Evolutionary conservation across 2,888 invertebrate species (phyloP).

Genomic region (Dynastes maya): DNA sequence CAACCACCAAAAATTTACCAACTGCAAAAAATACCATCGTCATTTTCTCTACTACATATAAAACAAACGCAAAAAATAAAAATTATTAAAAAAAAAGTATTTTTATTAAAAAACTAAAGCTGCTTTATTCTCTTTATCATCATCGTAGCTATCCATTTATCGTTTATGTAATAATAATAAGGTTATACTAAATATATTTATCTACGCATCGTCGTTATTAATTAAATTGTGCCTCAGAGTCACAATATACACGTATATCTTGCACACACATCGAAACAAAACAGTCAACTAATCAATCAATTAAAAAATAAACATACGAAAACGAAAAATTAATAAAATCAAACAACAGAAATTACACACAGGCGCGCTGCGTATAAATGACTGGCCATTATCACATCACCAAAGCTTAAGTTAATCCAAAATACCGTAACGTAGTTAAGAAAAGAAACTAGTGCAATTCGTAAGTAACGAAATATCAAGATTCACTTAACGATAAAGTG

Average conservation of each 20-base stretch:
- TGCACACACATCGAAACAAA: conserved; percentile 37
- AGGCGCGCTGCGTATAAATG: too few relatives aligned
- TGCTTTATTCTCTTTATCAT: conserved; percentile 39
- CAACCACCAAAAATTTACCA: conserved; percentile 35
- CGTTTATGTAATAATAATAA: conserved; percentile 14
- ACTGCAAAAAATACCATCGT: conserved; percentile 32
- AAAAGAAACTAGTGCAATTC: too few relatives aligned
- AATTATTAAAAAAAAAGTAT: neutral
- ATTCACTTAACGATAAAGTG: too few relatives aligned
- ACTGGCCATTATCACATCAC: too few relatives aligned
- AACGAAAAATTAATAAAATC: neutral
- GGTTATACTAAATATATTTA: conserved; percentile 8
- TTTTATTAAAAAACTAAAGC: conserved; percentile 44
- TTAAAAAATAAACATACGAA: conserved; percentile 17
- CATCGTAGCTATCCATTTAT: conserved; percentile 28
- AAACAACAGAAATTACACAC: neutral
- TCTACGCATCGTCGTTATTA: conserved; percentile 5
- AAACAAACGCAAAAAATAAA: neutral
- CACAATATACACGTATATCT: conserved; percentile 43
- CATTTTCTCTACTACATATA: neutral
- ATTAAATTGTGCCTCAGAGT: conserved; percentile 21
- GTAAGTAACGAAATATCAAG: too few relatives aligned
- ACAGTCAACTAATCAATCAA: neutral
- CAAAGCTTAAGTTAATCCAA: too few relatives aligned
- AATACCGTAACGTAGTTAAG: too few relatives aligned